These are phyloP conservation scores for Monochamus alternatus DNA, from an alignment of 2,888 invertebrate genomes.

Conservation along the genomic window DNA sequence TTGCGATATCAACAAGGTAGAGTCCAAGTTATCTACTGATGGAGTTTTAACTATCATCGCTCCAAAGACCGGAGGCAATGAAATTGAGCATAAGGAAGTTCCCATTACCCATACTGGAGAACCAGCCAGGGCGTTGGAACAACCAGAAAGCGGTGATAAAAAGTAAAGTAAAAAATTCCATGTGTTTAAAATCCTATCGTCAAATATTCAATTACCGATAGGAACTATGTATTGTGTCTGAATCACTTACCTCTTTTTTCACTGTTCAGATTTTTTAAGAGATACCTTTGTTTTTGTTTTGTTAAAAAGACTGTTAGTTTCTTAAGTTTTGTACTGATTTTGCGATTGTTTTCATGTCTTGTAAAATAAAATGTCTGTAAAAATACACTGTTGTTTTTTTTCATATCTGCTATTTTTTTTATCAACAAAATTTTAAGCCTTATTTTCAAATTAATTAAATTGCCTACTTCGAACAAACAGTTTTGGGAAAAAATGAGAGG, in stretches of 20 bases:
- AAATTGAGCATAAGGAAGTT: constrained; percentile 29
- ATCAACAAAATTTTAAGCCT: too few species aligned
- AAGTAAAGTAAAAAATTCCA: background rate
- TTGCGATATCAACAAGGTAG: constrained; percentile 80
- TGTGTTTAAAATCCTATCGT: background rate
- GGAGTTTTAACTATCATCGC: constrained; percentile 81
- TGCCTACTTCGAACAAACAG: too few species aligned
- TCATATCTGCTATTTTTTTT: too few species aligned
- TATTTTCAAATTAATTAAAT: too few species aligned
- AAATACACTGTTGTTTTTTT: too few species aligned
- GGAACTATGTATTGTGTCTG: background rate
- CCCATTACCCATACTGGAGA: constrained; percentile 26
- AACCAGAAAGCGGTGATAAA: background rate
- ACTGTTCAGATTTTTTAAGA: background rate
- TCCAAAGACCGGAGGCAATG: constrained; percentile 67
- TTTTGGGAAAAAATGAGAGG: too few species aligned
- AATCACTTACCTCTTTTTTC: constrained; percentile 10
- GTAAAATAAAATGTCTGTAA: too few species aligned
- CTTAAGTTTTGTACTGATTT: too few species aligned
- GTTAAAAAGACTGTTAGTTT: too few species aligned
- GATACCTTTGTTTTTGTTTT: too few species aligned
- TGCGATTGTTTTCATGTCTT: too few species aligned
- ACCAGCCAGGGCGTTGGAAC: constrained; percentile 18
- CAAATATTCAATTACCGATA: background rate
- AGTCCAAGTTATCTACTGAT: constrained; percentile 84